Evolutionary conservation across 2,113 vertebrate species (phyloP).

Genomic region (Percopsis transmontana): DNA sequence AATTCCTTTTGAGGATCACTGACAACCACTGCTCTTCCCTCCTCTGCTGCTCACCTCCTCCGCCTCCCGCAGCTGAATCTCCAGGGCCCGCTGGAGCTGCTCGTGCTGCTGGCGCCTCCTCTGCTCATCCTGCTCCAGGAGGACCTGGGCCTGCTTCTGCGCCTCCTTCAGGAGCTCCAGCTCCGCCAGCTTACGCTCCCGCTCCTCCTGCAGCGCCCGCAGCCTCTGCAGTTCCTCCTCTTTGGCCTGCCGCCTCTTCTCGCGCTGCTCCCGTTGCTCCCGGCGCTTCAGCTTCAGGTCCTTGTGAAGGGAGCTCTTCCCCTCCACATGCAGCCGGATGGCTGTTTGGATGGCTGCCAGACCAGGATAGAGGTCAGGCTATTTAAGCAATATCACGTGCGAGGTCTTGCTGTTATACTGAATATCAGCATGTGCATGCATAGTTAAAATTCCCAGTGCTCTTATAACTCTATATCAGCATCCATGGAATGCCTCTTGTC

Average conservation of each 20-base stretch:
- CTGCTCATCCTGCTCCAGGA: slow-evolving; percentile 88
- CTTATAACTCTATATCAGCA: too few species aligned
- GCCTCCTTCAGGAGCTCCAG: slow-evolving; percentile 92
- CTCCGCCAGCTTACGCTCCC: slow-evolving; percentile 89
- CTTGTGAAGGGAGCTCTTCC: slow-evolving; percentile 90
- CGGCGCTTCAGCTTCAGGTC: slow-evolving; percentile 90
- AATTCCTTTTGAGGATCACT: background rate
- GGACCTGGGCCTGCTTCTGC: slow-evolving; percentile 85
- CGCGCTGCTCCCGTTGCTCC: slow-evolving; percentile 88
- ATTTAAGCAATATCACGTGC: too few species aligned
- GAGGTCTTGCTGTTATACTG: too few species aligned
- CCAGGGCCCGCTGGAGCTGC: slow-evolving; percentile 87
- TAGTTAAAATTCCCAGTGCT: too few species aligned
- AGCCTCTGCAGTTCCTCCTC: slow-evolving; percentile 89
- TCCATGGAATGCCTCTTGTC: too few species aligned
- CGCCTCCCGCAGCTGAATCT: slow-evolving; percentile 87
- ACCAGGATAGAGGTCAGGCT: background rate
- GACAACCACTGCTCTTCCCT: background rate
- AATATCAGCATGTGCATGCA: too few species aligned
- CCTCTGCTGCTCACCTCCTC: slow-evolving; percentile 81
- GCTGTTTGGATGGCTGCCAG: slow-evolving; percentile 90
- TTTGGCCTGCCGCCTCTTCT: slow-evolving; percentile 82
- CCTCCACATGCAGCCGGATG: slow-evolving; percentile 87
- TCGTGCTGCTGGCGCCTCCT: slow-evolving; percentile 86
- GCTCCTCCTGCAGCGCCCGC: slow-evolving; percentile 90